These are phyloP conservation scores for Lochmaea capreae DNA, from an alignment of 2,888 invertebrate genomes.

Conservation along the genomic window DNA sequence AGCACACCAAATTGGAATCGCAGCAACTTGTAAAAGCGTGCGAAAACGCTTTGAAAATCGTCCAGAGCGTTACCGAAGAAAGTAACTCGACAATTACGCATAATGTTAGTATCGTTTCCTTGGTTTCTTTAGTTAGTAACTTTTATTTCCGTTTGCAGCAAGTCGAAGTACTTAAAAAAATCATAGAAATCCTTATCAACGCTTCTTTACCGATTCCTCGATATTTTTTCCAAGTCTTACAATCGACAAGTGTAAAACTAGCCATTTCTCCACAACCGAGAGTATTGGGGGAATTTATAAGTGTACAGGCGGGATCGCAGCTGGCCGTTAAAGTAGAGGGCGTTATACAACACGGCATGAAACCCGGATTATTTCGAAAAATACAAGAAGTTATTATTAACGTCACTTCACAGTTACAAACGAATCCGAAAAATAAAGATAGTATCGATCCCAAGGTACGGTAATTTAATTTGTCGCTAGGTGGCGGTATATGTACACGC, in stretches of 20 bases:
- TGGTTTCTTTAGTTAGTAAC: background rate
- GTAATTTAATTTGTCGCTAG: background rate
- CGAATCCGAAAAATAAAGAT: slow-evolving; percentile 61
- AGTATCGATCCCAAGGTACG: slow-evolving; percentile 58
- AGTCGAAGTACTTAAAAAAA: slow-evolving; percentile 71
- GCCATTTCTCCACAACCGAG: slow-evolving; percentile 85
- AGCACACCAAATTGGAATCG: slow-evolving; percentile 65
- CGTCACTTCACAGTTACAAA: slow-evolving; percentile 74
- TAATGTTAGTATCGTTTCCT: slow-evolving; percentile 57
- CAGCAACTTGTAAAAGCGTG: slow-evolving; percentile 65
- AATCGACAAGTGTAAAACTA: slow-evolving; percentile 84
- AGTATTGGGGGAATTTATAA: slow-evolving; percentile 83
- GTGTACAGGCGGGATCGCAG: slow-evolving; percentile 85
- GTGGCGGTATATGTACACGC: background rate
- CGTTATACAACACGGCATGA: slow-evolving; percentile 81
- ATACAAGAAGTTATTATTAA: slow-evolving; percentile 79
- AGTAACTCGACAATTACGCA: slow-evolving; percentile 65
- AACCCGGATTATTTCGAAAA: slow-evolving; percentile 76
- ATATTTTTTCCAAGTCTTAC: slow-evolving; percentile 86
- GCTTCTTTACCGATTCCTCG: slow-evolving; percentile 78
- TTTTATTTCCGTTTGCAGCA: slow-evolving; percentile 59
- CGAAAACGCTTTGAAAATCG: slow-evolving; percentile 63
- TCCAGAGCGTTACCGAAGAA: slow-evolving; percentile 60
- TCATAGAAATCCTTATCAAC: slow-evolving; percentile 72
- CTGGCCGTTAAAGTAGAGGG: slow-evolving; percentile 95